These are phyloP conservation scores for Steinernema hermaphroditum DNA, from an alignment of 2,888 invertebrate species.

Conservation along the genomic window DNA sequence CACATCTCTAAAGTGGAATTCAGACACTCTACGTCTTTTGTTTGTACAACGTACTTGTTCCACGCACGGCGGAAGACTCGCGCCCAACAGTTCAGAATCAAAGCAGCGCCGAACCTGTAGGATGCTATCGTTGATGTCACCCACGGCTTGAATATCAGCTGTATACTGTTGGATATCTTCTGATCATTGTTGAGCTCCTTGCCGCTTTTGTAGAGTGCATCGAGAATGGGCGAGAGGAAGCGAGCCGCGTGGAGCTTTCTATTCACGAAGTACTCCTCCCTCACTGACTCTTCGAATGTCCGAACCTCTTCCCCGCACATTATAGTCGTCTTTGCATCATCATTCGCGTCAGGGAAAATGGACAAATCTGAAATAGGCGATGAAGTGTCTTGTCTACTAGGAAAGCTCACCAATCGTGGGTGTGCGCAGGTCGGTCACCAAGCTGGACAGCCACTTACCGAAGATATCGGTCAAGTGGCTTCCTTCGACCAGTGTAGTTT, in stretches of 20 bases:
- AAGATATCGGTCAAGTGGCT: conserved; percentile 43
- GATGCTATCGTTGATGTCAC: conserved; percentile 52
- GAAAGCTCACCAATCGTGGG: conserved; percentile 51
- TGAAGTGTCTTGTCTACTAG: not conserved
- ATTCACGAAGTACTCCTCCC: conserved; percentile 52
- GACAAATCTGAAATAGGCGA: not conserved
- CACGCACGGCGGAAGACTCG: conserved; percentile 35
- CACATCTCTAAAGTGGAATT: not conserved
- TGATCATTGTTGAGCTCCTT: conserved; percentile 39
- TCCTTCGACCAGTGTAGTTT: conserved; percentile 35
- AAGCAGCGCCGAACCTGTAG: conserved; percentile 54
- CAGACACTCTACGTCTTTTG: not conserved
- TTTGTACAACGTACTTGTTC: not conserved
- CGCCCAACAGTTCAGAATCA: conserved; percentile 56
- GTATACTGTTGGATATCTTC: conserved; percentile 46
- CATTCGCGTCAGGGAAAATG: not conserved
- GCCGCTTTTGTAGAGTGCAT: conserved; percentile 35
- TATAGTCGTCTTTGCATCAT: conserved; percentile 35
- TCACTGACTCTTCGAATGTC: conserved; percentile 45
- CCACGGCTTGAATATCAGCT: conserved; percentile 53
- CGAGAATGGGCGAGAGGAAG: conserved; percentile 55
- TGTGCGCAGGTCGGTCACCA: conserved; percentile 54
- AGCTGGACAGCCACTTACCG: conserved; percentile 59
- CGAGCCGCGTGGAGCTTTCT: conserved; percentile 59
- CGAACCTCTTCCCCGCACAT: conserved; percentile 49